Conservation (phyloP, 37 sponge, comb jelly and placozoan species). For the Tethya wilhelma region DNA sequence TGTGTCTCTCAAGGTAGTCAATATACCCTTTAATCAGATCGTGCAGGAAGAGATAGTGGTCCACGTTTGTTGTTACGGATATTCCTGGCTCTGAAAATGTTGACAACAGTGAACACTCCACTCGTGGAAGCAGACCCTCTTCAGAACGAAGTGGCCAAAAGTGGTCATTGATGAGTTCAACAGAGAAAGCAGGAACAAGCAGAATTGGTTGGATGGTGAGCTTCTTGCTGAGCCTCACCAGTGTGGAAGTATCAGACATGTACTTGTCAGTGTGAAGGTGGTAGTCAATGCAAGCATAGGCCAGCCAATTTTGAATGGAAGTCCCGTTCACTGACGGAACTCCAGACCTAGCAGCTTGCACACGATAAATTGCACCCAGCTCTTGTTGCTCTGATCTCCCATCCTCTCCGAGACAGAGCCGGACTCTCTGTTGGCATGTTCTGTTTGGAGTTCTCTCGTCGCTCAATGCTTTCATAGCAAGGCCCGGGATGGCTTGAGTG, state of each 20-base stretch:
- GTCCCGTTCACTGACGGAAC: slow-evolving; percentile 40
- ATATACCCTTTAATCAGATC: slow-evolving; percentile 81
- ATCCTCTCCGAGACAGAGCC: slow-evolving; percentile 34
- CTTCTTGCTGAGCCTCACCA: slow-evolving; percentile 42
- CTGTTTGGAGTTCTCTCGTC: background rate
- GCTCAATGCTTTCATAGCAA: background rate
- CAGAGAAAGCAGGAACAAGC: slow-evolving; percentile 61
- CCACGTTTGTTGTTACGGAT: slow-evolving; percentile 85
- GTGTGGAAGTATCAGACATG: background rate
- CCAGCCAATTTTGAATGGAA: slow-evolving; percentile 63
- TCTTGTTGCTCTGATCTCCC: background rate
- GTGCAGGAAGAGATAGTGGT: slow-evolving; percentile 94
- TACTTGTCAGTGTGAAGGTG: slow-evolving; percentile 34
- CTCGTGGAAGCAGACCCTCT: slow-evolving; percentile 26
- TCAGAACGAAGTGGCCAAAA: slow-evolving; percentile 66
- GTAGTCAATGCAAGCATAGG: slow-evolving; percentile 67
- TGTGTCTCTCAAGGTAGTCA: slow-evolving; percentile 72
- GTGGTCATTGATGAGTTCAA: slow-evolving; percentile 76
- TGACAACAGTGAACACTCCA: slow-evolving; percentile 77
- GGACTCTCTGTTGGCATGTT: slow-evolving; percentile 65
- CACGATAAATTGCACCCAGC: slow-evolving; percentile 63
- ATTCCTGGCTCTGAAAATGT: slow-evolving; percentile 62
- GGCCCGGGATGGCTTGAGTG: slow-evolving; percentile 82
- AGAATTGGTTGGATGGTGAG: slow-evolving; percentile 62
- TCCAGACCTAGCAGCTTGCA: slow-evolving; percentile 41